These are phyloP conservation scores for Parasteatoda lunata DNA, from an alignment of 2,888 invertebrate genomes.

Conservation along the genomic window DNA sequence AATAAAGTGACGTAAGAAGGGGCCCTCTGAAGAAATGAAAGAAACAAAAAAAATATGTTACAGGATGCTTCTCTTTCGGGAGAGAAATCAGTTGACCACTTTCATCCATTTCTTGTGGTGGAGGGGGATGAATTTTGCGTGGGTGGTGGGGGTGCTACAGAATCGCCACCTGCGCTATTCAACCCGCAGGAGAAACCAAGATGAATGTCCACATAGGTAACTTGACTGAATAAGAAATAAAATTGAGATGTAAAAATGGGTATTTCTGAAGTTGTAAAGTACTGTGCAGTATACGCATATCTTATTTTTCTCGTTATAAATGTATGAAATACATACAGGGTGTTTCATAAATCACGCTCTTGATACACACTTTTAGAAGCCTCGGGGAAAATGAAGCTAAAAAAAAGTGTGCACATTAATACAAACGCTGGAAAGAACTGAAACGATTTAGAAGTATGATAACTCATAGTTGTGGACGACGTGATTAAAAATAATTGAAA, in stretches of 20 bases:
- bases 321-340: too few species aligned
- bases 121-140: neutral
- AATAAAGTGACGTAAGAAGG: neutral
- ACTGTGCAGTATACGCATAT: too few species aligned
- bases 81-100: conserved; percentile 68
- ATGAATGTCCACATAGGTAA: conserved; percentile 18
- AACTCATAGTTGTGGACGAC: too few species aligned
- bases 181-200: conserved; percentile 59
- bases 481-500: too few species aligned
- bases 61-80: conserved; percentile 51
- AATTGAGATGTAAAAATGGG: conserved; percentile 20
- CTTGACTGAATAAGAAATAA: conserved; percentile 12
- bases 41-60: conserved; percentile 58
- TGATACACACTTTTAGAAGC: too few species aligned
- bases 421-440: too few species aligned
- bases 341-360: too few species aligned
- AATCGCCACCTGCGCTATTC: conserved; percentile 66
- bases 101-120: conserved; percentile 58
- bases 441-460: too few species aligned
- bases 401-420: too few species aligned
- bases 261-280: neutral
- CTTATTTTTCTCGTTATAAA: too few species aligned
- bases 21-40: neutral
- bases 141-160: conserved; percentile 1
- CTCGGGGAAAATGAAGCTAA: too few species aligned